These are phyloP conservation scores for Hippocampus guttulatus DNA, from an alignment of 2,113 vertebrate species.

Conservation along the genomic window DNA sequence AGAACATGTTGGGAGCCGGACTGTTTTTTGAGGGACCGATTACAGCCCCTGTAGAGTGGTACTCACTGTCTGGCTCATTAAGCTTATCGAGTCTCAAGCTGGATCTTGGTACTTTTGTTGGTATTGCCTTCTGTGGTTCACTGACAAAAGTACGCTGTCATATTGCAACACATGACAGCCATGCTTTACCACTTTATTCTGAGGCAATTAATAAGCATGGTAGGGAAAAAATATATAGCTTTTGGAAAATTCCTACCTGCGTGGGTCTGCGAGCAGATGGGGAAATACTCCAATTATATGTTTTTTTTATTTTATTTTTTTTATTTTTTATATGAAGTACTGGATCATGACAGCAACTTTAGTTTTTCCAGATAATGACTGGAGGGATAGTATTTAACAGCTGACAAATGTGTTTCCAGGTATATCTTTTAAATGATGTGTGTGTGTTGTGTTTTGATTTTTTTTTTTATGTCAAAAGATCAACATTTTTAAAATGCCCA, in stretches of 20 bases:
- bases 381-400: background rate
- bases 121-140: background rate
- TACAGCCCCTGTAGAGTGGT: constrained; percentile 11
- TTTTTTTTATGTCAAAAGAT: background rate
- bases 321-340: too few species aligned
- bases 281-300: too few species aligned
- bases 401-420: background rate
- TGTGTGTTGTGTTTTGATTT: background rate
- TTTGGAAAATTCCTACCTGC: background rate
- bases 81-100: background rate
- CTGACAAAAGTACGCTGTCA: background rate
- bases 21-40: constrained; percentile 32
- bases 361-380: background rate
- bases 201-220: background rate
- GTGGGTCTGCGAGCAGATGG: background rate
- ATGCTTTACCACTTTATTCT: background rate
- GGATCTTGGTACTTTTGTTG: background rate
- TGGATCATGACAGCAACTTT: background rate
- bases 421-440: background rate
- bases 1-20: constrained; percentile 35
- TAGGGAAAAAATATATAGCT: background rate
- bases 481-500: background rate
- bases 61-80: constrained; percentile 9
- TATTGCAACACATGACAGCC: background rate
- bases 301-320: too few species aligned